Evolutionary conservation across 2,797 vertebrate genomes (phyloP), one percentile per base, ranked within the genome.

Genomic region (Sebastes oblongus): DNA sequence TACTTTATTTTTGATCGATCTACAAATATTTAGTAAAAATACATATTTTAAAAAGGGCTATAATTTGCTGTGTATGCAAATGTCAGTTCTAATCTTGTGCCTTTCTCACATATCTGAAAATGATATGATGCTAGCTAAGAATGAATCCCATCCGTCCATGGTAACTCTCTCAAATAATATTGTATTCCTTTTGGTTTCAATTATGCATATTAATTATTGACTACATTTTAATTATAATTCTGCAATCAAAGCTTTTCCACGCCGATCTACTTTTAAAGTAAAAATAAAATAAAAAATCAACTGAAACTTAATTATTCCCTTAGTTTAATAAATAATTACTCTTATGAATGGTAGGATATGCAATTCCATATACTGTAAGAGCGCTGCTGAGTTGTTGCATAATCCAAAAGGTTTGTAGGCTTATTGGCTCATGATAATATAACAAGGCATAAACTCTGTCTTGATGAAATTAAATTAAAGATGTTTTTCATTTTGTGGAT

Each of bases 241-340:
- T 85, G 55, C 14, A 75, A 78, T 77, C 50, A 80, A 69, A 80
- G 60, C 46, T 66, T 85, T 64, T 66, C 14, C 39, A 55, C 20
- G 29, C 42, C 10, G 50, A 75, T 71, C 67, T 80, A 81, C 32
- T 83, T 88, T 72, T n/a, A 69, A 84, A 66, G 42, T 20, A 18
- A 13, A 69, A 64, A 46, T 52, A 64, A 34, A 62, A 54, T 46
- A 32, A 39, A 46, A 56, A 22, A 42, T 25, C 14, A 24, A 64
- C 22, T 34, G 39, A 68, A 42, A 54, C 76, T 75, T 65, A 83
- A 70, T 83, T 56, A 75, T 83, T 83, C 66, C n/a, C 34, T 60
- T 42, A 66, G 56, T 83, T 85, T 29, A 68, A 78, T 82, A 70
- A 85, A 72, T 86, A 69, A 81, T 69, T 72, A 10, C 60, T 73